Percentiles rank a stretch among this genome's conserved stretches.
These are phyloP conservation scores for Hirtodrosophila duncani DNA, from an alignment of 2,888 invertebrate species.

Conservation along the genomic window DNA sequence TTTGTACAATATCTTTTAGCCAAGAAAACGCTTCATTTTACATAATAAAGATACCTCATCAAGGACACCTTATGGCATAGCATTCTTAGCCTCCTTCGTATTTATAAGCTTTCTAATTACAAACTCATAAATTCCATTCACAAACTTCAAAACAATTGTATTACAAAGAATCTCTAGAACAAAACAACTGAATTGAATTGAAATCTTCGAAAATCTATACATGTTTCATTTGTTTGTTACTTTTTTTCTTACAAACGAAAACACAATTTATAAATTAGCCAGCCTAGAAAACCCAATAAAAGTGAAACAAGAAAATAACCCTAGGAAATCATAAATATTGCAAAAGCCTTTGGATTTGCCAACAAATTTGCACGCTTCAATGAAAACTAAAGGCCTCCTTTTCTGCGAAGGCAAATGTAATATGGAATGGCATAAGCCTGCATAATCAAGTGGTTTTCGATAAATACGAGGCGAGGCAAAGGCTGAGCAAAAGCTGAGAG, in stretches of 20 bases:
- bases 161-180: no score
- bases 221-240: no score
- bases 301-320: conserved; percentile 24
- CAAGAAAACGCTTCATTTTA: no score
- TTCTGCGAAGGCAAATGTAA: conserved; percentile 17
- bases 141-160: no score
- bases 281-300: conserved; percentile 19
- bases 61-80: no score
- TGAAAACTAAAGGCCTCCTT: conserved; percentile 42
- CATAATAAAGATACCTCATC: no score
- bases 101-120: no score
- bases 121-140: no score
- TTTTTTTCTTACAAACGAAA: no score
- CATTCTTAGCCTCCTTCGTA: no score
- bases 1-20: no score
- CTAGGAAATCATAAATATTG: conserved; percentile 59
- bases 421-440: conserved; percentile 54
- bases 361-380: conserved; percentile 61
- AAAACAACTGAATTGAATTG: conserved; percentile 15
- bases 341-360: conserved; percentile 55
- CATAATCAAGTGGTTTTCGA: conserved; percentile 74
- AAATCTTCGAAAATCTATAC: conserved; percentile 29
- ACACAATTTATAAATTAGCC: conserved; percentile 63
- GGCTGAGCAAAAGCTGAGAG: conserved; percentile 19
- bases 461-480: no score